phyloP scores from a whole-genome alignment of 2,888 invertebrate genomes.

The Tricholauxania praeusta region DNA sequence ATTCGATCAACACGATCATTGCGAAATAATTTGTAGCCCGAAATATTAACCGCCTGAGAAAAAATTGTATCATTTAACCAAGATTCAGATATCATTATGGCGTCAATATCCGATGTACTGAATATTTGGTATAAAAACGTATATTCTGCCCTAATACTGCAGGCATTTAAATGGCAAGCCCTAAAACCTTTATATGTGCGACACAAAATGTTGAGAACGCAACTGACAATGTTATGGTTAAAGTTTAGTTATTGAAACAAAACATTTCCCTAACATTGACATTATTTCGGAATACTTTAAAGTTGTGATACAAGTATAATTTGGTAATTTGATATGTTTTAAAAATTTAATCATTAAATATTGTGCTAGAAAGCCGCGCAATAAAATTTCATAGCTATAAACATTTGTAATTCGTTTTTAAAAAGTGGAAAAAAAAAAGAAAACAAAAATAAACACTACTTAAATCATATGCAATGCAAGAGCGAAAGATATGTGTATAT shows the following conservation, averaged over 20 bases:
- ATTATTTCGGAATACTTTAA: neutral
- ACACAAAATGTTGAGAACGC: neutral
- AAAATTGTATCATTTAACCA: neutral
- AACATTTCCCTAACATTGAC: too few relatives aligned
- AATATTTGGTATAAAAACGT: neutral
- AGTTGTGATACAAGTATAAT: too few relatives aligned
- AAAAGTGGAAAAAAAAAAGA: too few relatives aligned
- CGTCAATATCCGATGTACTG: neutral
- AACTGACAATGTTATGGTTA: too few relatives aligned
- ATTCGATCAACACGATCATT: neutral
- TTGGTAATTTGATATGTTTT: too few relatives aligned
- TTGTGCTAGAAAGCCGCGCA: too few relatives aligned
- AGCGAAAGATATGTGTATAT: too few relatives aligned
- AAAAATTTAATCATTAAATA: neutral
- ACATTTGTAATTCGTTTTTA: too few relatives aligned
- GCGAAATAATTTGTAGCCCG: neutral
- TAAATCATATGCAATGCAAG: too few relatives aligned
- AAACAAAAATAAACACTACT: too few relatives aligned
- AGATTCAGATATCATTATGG: neutral
- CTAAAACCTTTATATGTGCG: neutral
- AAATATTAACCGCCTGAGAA: neutral
- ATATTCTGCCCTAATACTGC: neutral
- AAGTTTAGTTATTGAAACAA: too few relatives aligned
- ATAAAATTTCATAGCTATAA: too few relatives aligned
- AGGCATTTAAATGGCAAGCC: neutral